phyloP scores from a whole-genome alignment of 35 echinoderm and acorn worm genomes.

The Patiria miniata region DNA sequence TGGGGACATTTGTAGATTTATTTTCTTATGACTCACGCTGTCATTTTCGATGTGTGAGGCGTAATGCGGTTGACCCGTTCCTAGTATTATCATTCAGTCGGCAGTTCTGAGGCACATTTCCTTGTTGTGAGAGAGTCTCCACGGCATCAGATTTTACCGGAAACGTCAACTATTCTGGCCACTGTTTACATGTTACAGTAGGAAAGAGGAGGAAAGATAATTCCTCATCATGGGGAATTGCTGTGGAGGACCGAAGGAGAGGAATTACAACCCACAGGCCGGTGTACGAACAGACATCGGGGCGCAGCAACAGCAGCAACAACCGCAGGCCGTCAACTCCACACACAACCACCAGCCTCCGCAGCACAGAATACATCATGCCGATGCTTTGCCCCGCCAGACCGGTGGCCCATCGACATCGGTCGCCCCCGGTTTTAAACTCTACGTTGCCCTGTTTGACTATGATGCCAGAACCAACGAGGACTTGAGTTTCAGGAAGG shows the following conservation, averaged over 20 bases:
- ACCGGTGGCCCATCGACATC: neutral
- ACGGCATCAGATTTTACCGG: neutral
- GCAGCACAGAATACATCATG: neutral
- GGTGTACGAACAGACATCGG: neutral
- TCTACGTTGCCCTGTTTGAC: constrained; percentile 98
- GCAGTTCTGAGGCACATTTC: neutral
- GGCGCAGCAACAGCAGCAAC: too few species aligned
- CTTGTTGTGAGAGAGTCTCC: neutral
- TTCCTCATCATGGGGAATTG: constrained; percentile 14
- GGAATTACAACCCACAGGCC: neutral
- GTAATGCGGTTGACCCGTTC: neutral
- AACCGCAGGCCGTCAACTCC: neutral
- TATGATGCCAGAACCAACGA: constrained; percentile 97
- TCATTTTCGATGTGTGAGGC: neutral
- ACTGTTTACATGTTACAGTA: neutral
- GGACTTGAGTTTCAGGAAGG: constrained; percentile 99
- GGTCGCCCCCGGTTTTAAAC: constrained; percentile 42
- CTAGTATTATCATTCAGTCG: neutral
- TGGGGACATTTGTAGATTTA: neutral
- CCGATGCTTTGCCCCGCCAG: constrained; percentile 14
- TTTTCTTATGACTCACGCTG: constrained; percentile 5
- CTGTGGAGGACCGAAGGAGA: neutral
- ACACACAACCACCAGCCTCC: neutral
- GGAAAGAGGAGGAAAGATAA: neutral
- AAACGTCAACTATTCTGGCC: neutral